Evolutionary conservation across 2,113 vertebrate genomes (phyloP), one percentile per base, ranked within the genome.

Genomic region (Lathamus discolor): DNA sequence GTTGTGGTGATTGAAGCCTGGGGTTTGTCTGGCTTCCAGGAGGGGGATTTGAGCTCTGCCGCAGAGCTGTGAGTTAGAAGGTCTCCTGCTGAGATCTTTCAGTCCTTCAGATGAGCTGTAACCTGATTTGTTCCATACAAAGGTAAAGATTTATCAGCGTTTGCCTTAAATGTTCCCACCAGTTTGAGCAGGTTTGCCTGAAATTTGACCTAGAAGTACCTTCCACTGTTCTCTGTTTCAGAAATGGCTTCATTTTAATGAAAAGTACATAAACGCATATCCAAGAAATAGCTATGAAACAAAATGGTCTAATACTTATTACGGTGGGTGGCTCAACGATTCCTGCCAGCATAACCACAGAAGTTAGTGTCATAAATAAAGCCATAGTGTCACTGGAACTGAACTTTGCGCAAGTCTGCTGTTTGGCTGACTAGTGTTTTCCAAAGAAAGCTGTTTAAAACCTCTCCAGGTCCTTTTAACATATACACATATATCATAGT

Each of bases 11-110:
- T 6, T 63, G 59, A 82, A 75, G 48, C 11, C 54, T 81, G 41
- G 24, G 55, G 52, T 77, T 93, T 67, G 28, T n/a, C 24, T 48
- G 48, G 48, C 31, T 39, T 69, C 76, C 49, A 17, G 48, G n/a
- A 68, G 28, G 24, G 1, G 11, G 18, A 8, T 9, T 25, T n/a
- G 46, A 39, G 41, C n/a, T 69, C 64, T 74, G 41, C 11, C 2
- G 2, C 37, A 68, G 24, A 64, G 10, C 41, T 43, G 19, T 31
- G 37, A 14, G 23, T 33, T 59, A 0, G 1, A 18, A 44, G 25
- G 6, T 43, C 1, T 5, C 39, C 48, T 18, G 29, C 77, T 51
- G 55, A 0, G 0, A 25, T 37, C 67, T 22, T 41, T 52, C 74
- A 75, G 80, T 13, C 46, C 66, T 84, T 86, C 59, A 39, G 41